A percentile compares a stretch with the other conserved stretches of the same genome.
These are phyloP conservation scores for Hyles lineata DNA, from an alignment of 2,888 invertebrate genomes.

Conservation along the genomic window DNA sequence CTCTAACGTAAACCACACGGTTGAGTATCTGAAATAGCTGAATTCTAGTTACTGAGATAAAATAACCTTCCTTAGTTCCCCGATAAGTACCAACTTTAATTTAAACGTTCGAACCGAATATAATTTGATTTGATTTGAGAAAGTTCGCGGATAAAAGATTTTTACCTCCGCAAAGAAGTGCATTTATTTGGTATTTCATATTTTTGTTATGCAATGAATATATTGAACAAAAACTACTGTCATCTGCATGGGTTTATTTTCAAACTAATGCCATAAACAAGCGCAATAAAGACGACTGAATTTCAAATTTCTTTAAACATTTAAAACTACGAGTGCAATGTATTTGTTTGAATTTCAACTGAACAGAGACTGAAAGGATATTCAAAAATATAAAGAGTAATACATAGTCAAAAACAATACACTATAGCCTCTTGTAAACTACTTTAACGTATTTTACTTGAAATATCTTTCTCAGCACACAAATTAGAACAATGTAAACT, in stretches of 20 bases:
- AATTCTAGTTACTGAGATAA: constrained; percentile 18
- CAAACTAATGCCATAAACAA: background rate
- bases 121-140: background rate
- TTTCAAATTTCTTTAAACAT: background rate
- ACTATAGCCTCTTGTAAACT: too few relatives aligned
- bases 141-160: constrained; percentile 7
- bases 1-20: constrained; percentile 39
- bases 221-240: background rate
- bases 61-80: background rate
- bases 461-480: background rate
- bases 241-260: background rate
- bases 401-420: too few relatives aligned
- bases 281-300: background rate
- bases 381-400: too few relatives aligned
- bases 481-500: background rate
- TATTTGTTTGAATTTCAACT: too few relatives aligned
- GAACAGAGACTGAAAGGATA: too few relatives aligned
- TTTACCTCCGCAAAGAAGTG: background rate
- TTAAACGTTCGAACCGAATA: background rate
- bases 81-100: background rate
- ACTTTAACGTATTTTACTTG: too few relatives aligned
- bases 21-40: constrained; percentile 37
- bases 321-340: too few relatives aligned
- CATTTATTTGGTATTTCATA: background rate
- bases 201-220: background rate